These are phyloP conservation scores for Bovichtus variegatus DNA, from an alignment of 2,797 vertebrate species.

Conservation along the genomic window DNA sequence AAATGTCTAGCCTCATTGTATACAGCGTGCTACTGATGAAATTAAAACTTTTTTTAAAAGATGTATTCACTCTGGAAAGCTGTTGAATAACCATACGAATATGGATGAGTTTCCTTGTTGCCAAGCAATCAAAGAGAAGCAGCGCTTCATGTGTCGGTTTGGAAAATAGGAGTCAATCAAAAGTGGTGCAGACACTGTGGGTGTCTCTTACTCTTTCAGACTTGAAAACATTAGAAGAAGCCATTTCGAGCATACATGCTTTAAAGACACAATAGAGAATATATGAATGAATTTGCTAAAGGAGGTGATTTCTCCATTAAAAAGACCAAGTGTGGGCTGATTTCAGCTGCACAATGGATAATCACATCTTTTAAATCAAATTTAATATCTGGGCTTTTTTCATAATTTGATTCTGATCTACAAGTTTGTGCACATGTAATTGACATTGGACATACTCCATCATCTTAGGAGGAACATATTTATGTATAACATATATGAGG, in stretches of 20 bases:
- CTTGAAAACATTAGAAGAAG: constrained; percentile 52
- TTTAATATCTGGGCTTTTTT: constrained; percentile 30
- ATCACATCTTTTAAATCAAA: constrained; percentile 32
- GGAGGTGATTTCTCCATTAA: constrained; percentile 42
- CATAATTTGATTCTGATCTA: constrained; percentile 14
- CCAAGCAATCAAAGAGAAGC: constrained; percentile 58
- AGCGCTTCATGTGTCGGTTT: constrained; percentile 37
- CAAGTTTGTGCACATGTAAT: constrained; percentile 9
- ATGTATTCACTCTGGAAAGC: constrained; percentile 56
- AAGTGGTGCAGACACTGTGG: constrained; percentile 49
- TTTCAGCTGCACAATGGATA: constrained; percentile 18
- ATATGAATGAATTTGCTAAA: constrained; percentile 53
- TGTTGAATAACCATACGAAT: constrained; percentile 48
- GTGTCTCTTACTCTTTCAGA: constrained; percentile 50
- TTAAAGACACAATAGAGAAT: constrained; percentile 54
- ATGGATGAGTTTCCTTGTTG: constrained; percentile 47
- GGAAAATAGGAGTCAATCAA: constrained; percentile 64
- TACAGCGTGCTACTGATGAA: constrained; percentile 22
- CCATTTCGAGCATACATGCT: constrained; percentile 51
- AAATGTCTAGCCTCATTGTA: constrained; percentile 24
- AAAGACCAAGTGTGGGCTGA: constrained; percentile 38
- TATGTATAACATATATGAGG: constrained; percentile 2
- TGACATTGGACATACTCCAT: neutral
- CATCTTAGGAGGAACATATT: neutral
- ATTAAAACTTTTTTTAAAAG: too few relatives aligned